Evolutionary conservation across 2,113 vertebrate genomes (phyloP), one percentile per base, ranked within the genome.

Genomic region (Bostrychus sinensis): DNA sequence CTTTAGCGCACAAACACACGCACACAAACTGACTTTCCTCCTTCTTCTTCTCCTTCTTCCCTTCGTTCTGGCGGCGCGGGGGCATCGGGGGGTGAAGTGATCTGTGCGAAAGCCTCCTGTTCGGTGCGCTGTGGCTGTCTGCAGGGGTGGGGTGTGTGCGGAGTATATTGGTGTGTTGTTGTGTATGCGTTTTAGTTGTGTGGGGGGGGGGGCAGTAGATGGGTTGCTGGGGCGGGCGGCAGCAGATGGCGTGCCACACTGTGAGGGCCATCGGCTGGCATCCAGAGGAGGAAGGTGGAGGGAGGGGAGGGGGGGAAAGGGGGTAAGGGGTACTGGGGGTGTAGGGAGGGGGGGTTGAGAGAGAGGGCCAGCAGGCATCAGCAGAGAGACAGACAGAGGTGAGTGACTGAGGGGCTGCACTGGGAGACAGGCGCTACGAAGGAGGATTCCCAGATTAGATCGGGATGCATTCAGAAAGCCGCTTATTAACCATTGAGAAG

Each of bases 311-410:
- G n/a, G n/a, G n/a, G n/a, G n/a, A n/a, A n/a, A n/a, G n/a, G 41
- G 14, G 61, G 13, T 16, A 37, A 28, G 11, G 11, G 55, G 25
- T 14, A 8, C 14, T 13, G 22, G 19, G 87, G 50, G 4, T 43
- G 45, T 17, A 38, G 55, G 68, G 53, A 23, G 39, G 67, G 68
- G 85, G 67, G 81, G 78, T 78, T 77, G 75, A 72, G 80, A 85
- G 88, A 86, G 84, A 86, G 87, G 88, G 90, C 86, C 89, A 91
- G 90, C 89, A 91, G 91, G 91, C 90, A 92, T 91, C 90, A 89
- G 88, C 90, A 91, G 90, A 87, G 82, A 70, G 62, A 66, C 56
- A 72, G 80, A 55, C 73, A 85, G 79, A 86, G 86, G 84, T 88
- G 82, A 88, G 84, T 88, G 82, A 88, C 78, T 88, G 82, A 88